Base-by-base conservation (phyloP, 2,888 invertebrate species). In the Orthosia incerta region DNA sequence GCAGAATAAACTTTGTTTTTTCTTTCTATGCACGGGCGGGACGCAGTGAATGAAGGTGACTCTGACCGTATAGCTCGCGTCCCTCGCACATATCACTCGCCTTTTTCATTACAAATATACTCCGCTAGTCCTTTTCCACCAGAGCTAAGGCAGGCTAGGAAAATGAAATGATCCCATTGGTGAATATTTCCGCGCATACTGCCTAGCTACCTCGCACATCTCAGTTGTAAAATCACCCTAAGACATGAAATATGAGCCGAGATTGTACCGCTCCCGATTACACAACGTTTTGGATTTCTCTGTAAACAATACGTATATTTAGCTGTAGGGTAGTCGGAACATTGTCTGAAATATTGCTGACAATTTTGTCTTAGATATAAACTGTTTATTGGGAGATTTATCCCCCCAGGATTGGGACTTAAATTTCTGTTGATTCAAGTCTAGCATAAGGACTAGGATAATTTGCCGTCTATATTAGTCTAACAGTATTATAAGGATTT, bases 301-400 rank as follows among this genome's bases (percentile, higher is more conserved):
- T 62, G 46, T 56, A 13, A 45, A 59, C 26, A 71, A 62, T 77
- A 62, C 12, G 23, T 66, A 26, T 64, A 64, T 68, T 65, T 55
- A 76, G n/a, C 50, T 16, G 31, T 31, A 55, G 45, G 15, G 45
- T 67, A 26, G 11, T 69, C 2, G 9, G n/a, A 16, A 18, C 3
- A 53, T 50, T 69, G 51, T 70, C 53, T 62, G 23, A 70, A 68
- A 51, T 81, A 82, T 57, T 71, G 57, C n/a, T 4, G 56, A 48
- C 53, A 16, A 65, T 57, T 68, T 56, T 39, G 39, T n/a, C 26
- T 55, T 31, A 61, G 12, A 62, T 65, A 18, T 48, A n/a, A 53
- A 64, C 46, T 69, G 50, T 64, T 61, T 20, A 50, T 16, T 60
- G 45, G 11, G 4, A 39, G 18, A 51, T n/a, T 59, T 26, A 18